Evolutionary conservation across 2,797 vertebrate species (phyloP).

Genomic region (Diplodus puntazzo): DNA sequence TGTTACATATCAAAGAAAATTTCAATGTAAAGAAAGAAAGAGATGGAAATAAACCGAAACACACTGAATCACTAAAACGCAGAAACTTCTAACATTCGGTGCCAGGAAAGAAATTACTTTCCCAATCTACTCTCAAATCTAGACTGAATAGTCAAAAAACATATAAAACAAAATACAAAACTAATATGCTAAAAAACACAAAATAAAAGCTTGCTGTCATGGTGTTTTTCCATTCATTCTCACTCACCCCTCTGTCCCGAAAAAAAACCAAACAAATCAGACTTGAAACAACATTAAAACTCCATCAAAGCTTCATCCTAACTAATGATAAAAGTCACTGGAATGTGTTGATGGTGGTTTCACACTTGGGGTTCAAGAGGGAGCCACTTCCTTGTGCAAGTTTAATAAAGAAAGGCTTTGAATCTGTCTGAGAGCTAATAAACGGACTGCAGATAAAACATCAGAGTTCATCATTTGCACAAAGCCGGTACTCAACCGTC

Average conservation of each 20-base stretch:
- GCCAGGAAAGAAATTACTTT: background rate
- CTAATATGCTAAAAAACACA: background rate
- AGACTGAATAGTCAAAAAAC: background rate
- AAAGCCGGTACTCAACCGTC: constrained; percentile 13
- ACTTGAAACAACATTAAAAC: background rate
- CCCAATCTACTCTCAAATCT: background rate
- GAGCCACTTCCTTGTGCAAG: background rate
- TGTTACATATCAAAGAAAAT: background rate
- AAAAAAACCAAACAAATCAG: background rate
- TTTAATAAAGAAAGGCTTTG: constrained; percentile 4
- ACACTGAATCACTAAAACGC: too few relatives aligned
- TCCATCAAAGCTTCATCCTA: constrained; percentile 9
- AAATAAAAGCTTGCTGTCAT: background rate
- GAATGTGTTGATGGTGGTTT: constrained; percentile 4
- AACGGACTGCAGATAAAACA: constrained; percentile 20
- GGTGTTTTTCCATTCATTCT: background rate
- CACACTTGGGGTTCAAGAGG: background rate
- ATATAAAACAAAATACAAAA: background rate
- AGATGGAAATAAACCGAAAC: background rate
- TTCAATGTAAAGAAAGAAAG: background rate
- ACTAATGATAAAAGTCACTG: constrained; percentile 5
- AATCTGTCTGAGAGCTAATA: constrained; percentile 10
- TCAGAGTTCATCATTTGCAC: constrained; percentile 1
- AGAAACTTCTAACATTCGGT: background rate
- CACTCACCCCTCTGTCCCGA: background rate